Evolutionary conservation across 1,140 invertebrate species (phyloP).

Genomic region (Sweltsa coloradensis): DNA sequence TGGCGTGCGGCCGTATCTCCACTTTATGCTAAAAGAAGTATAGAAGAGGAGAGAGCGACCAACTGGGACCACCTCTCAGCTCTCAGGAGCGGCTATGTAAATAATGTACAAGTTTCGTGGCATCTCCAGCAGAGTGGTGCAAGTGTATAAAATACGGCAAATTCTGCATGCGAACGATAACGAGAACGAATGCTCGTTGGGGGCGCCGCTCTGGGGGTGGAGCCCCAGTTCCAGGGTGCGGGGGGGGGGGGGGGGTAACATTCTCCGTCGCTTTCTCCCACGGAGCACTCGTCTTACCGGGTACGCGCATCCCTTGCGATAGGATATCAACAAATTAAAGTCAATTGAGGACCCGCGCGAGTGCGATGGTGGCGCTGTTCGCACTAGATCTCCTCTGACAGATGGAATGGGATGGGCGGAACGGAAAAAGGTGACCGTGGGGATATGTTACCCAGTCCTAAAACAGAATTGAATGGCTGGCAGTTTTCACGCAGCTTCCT

Average conservation of each 20-base stretch:
- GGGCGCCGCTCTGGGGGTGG: not conserved
- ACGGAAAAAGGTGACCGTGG: not conserved
- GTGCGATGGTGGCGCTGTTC: conserved; percentile 10
- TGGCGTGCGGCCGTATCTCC: too few species aligned
- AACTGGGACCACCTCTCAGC: too few species aligned
- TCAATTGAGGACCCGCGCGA: conserved; percentile 9
- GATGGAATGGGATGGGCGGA: conserved; percentile 3
- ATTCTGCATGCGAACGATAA: not conserved
- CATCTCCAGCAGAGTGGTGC: too few species aligned
- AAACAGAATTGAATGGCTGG: not conserved
- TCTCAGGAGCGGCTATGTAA: not conserved
- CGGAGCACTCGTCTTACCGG: not conserved
- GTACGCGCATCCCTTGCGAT: not conserved
- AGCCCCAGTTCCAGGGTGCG: too few species aligned
- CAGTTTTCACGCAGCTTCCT: too few species aligned
- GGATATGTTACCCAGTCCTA: too few species aligned
- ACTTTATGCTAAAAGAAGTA: too few species aligned
- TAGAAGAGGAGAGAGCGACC: too few species aligned
- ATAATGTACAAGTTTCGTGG: not conserved
- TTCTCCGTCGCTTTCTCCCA: conserved; percentile 1
- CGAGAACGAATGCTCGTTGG: not conserved
- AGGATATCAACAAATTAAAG: conserved; percentile 12
- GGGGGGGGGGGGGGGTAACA: not conserved
- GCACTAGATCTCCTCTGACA: conserved; percentile 11
- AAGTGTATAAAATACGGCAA: too few species aligned